These are phyloP conservation scores for Sitta europaea DNA, from an alignment of 2,113 vertebrate genomes.

Conservation along the genomic window DNA sequence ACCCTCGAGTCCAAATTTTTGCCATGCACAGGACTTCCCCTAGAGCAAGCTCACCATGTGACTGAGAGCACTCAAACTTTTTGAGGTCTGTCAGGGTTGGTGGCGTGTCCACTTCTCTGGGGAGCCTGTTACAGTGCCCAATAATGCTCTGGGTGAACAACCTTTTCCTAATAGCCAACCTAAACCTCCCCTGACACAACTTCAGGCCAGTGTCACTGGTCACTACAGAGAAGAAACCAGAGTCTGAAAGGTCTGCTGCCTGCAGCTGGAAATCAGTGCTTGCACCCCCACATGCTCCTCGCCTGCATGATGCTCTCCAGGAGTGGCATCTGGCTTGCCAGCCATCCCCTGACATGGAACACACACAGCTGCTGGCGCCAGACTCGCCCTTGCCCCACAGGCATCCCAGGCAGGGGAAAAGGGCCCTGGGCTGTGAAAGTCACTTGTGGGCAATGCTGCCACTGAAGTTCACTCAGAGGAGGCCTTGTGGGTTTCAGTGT, in stretches of 20 bases:
- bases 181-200: not conserved
- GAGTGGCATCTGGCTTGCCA: not conserved
- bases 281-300: fast-evolving
- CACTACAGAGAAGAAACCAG: not conserved
- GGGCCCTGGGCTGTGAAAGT: fast-evolving
- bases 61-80: not conserved
- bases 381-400: fast-evolving
- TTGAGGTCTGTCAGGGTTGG: not conserved
- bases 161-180: not conserved
- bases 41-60: no score
- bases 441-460: fast-evolving
- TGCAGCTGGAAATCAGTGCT: not conserved
- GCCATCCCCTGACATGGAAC: not conserved
- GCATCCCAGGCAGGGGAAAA: fast-evolving
- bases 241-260: not conserved
- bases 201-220: not conserved
- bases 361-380: fast-evolving
- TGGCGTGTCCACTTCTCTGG: not conserved
- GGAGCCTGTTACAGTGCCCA: not conserved
- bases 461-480: not conserved
- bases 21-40: not conserved
- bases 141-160: not conserved
- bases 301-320: not conserved
- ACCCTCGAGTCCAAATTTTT: fast-evolving
- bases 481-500: not conserved